Evolutionary conservation across 2,113 vertebrate species (phyloP), one percentile per base, ranked within the genome.

Genomic region (Macaca mulatta): DNA sequence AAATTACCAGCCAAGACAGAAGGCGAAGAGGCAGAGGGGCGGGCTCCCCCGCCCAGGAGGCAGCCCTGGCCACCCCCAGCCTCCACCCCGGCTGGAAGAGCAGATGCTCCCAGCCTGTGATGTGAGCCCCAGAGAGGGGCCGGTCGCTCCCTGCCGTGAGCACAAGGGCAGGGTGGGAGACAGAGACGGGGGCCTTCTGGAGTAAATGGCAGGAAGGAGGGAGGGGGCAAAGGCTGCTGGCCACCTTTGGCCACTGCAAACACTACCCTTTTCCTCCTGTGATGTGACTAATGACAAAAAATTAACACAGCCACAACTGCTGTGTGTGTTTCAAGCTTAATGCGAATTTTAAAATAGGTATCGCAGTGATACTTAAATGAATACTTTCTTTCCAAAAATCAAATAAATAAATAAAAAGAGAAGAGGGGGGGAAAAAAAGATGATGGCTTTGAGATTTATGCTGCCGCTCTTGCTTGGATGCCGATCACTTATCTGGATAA

Each of bases 401-500:
- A 77, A 59, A 45, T 6, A 64, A 59, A 59, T 59, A 59, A 64
- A 64, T 64, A 6, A 20, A 13, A 30, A 78, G 30, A 40, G 48
- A n/a, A 16, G 1, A 3, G 5, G 20, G 52, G 18, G 17, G 4
- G 11, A 50, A 27, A 55, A 74, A 61, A 86, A 89, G 48, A 96
- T 78, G 88, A 96, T 94, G 90, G 93, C 97, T 77, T 96, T 95
- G 96, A 97, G 98, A 98, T 98, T 98, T 98, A 97, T 94, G 81
- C 97, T 95, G 97, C 96, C 98, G 94, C 93, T 98, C 98, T 97
- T 96, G 98, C 98, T 98, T 97, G 98, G 98, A 98, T 98, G 98
- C 97, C 97, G 98, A 99, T 99, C 98, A 99, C 97, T 99, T 99
- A 99, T 99, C 98, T 99, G 99, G 98, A 98, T 99, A 99, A 99